Base-by-base conservation (phyloP, 2,888 invertebrate genomes). In the Nephrocerus scutellatus region DNA sequence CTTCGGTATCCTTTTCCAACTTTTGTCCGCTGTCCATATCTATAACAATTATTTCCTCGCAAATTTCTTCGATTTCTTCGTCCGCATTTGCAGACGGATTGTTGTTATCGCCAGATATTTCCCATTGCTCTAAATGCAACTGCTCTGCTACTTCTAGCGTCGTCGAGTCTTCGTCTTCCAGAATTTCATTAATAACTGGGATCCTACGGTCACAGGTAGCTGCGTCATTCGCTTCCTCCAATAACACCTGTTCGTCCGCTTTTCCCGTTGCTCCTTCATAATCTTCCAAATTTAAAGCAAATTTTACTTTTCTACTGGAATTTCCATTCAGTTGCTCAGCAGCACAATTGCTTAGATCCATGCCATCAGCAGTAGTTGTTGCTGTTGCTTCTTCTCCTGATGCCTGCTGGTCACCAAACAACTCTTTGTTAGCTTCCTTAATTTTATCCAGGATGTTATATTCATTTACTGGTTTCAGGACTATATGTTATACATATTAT, bases 391-490 rank as follows among this genome's bases (percentile, higher is more conserved):
- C 41, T 3, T 46, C 33, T 7, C 39, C 43, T 18, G 32, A 37
- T 13, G 46, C 47, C 3, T 44, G 40, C 9, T 47, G 49, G 20
- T 52, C 49, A 4, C 63, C 66, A 46, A 72, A 71, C 10, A 74
- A 55, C 51, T 68, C 70, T 43, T 69, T 63, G 53, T 75, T 75
- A 25, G 74, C 74, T 52, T 71, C 68, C 53, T 70, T 70, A 12
- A 75, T 68, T 60, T 72, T 74, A 51, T 74, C 72, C 43, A 68
- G 63, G 41, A 75, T 72, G 52, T 74, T 73, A 55, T 75, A 75
- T 30, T 73, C 74, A 42, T 72, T 71, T 21, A 72, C 70, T 7
- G 64, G 64, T 42, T 62, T 64, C 28, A 65, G 54, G 51, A 64
- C 64, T 64, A n/a, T n/a, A n/a, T n/a, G n/a, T n/a, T n/a, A n/a